These are phyloP conservation scores for Aurelia aurita complex sp. Pacific DNA, from an alignment of 30 jellyfish, hydroid and myxozoan genomes.

Conservation along the genomic window DNA sequence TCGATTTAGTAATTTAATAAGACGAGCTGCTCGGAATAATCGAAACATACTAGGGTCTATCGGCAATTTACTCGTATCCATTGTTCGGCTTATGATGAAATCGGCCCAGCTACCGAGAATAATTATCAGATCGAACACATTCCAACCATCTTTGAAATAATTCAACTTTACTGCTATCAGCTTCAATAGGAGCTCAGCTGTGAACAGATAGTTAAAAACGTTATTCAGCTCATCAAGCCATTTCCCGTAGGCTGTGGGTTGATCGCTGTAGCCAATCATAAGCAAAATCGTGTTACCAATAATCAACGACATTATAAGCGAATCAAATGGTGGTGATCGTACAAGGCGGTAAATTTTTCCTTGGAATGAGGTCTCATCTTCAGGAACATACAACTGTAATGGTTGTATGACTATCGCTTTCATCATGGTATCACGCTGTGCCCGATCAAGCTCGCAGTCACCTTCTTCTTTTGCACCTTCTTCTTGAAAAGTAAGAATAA, in stretches of 20 bases:
- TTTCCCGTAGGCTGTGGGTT: slow-evolving; percentile 64
- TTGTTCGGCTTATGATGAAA: slow-evolving; percentile 48
- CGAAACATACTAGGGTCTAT: slow-evolving; percentile 74
- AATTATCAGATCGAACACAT: slow-evolving; percentile 75
- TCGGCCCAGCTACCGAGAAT: slow-evolving; percentile 85
- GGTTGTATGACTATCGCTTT: slow-evolving; percentile 85
- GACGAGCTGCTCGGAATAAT: slow-evolving; percentile 86
- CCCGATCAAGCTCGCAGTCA: slow-evolving; percentile 77
- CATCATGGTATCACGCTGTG: slow-evolving; percentile 75
- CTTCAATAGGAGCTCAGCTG: slow-evolving; percentile 69
- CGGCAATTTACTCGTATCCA: slow-evolving; percentile 48
- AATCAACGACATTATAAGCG: slow-evolving; percentile 68
- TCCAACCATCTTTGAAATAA: slow-evolving; percentile 87
- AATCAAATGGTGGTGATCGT: slow-evolving; percentile 71
- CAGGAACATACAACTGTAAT: slow-evolving; percentile 80
- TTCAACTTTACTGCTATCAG: slow-evolving; percentile 75
- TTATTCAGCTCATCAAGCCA: slow-evolving; percentile 53
- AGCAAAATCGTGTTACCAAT: slow-evolving; percentile 61
- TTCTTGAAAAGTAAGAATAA: slow-evolving; percentile 81
- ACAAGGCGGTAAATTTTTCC: slow-evolving; percentile 80
- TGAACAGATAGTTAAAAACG: slow-evolving; percentile 69
- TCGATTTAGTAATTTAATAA: slow-evolving; percentile 75
- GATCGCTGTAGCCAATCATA: slow-evolving; percentile 69
- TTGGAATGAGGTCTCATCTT: slow-evolving; percentile 73
- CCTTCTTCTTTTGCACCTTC: slow-evolving; percentile 82